Conservation (phyloP, 2,888 invertebrate genomes). For the Tribolium freemani region DNA sequence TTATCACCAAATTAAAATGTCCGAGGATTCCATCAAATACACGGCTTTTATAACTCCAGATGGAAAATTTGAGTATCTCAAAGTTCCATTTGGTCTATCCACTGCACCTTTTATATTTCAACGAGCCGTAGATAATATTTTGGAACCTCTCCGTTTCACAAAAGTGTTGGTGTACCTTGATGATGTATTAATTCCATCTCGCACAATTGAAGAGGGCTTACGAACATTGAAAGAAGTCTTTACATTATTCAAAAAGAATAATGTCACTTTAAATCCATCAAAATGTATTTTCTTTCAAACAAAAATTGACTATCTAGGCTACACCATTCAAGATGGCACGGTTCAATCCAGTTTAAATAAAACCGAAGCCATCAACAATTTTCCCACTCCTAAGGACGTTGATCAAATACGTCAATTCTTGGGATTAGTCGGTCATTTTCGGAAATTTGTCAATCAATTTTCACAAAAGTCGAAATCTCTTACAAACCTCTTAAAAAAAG, state of each 20-base stretch:
- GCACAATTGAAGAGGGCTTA: not conserved
- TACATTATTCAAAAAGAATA: too few species aligned
- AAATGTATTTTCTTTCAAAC: not conserved
- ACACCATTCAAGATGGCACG: not conserved
- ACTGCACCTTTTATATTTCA: not conserved
- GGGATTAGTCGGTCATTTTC: constrained; percentile 1
- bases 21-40: not conserved
- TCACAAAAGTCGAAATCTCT: not conserved
- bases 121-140: constrained; percentile 3
- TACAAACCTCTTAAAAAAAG: not conserved
- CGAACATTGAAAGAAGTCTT: not conserved
- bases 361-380: constrained; percentile 1
- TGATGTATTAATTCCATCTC: not conserved
- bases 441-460: not conserved
- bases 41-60: constrained; percentile 1
- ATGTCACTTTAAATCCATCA: not conserved
- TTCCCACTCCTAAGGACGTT: not conserved
- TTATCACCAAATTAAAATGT: constrained; percentile 6
- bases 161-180: constrained; percentile 2
- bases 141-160: not conserved
- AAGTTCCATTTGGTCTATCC: not conserved
- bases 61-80: not conserved
- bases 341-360: not conserved
- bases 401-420: not conserved
- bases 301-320: not conserved